A percentile compares a stretch with the other conserved stretches of the same genome.
These are phyloP conservation scores for Cyclargus thomasi DNA, from an alignment of 1,140 invertebrate species.

Conservation along the genomic window DNA sequence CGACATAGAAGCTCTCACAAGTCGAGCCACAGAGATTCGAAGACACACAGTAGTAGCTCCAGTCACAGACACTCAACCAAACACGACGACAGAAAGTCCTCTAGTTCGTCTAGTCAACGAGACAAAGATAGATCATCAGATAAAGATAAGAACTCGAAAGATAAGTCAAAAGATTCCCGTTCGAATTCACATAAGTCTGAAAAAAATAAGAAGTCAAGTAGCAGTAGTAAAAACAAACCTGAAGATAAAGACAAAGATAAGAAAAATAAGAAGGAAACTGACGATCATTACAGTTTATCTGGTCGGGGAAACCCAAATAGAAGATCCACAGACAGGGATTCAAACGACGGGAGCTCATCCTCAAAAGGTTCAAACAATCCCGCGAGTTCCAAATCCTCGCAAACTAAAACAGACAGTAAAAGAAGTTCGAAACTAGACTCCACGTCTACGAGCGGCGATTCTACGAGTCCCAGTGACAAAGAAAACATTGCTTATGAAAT, in stretches of 20 bases:
- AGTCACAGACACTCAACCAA: constrained; percentile 63
- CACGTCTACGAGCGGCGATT: constrained; percentile 60
- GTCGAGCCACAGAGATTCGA: constrained; percentile 35
- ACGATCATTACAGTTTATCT: constrained; percentile 76
- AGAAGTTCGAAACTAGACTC: constrained; percentile 63
- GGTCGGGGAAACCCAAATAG: constrained; percentile 66
- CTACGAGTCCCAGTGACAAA: constrained; percentile 65
- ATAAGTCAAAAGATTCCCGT: constrained; percentile 64
- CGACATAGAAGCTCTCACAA: constrained; percentile 60
- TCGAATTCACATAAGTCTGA: constrained; percentile 52
- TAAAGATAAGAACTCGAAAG: constrained; percentile 55
- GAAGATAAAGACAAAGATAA: constrained; percentile 65
- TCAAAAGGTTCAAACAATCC: constrained; percentile 61
- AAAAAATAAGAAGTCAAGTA: constrained; percentile 69
- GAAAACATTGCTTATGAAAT: constrained; percentile 39
- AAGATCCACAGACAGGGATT: constrained; percentile 77
- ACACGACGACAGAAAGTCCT: constrained; percentile 53
- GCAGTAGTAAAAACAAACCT: constrained; percentile 42
- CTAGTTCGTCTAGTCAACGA: constrained; percentile 48
- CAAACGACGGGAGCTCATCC: constrained; percentile 75
- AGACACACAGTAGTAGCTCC: constrained; percentile 59
- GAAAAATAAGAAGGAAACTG: constrained; percentile 69
- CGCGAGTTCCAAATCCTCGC: constrained; percentile 51
- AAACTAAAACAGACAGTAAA: constrained; percentile 55
- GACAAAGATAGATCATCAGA: constrained; percentile 49